Conservation (phyloP, 2,888 invertebrate species). For the Thysanoteuthis rhombus region DNA sequence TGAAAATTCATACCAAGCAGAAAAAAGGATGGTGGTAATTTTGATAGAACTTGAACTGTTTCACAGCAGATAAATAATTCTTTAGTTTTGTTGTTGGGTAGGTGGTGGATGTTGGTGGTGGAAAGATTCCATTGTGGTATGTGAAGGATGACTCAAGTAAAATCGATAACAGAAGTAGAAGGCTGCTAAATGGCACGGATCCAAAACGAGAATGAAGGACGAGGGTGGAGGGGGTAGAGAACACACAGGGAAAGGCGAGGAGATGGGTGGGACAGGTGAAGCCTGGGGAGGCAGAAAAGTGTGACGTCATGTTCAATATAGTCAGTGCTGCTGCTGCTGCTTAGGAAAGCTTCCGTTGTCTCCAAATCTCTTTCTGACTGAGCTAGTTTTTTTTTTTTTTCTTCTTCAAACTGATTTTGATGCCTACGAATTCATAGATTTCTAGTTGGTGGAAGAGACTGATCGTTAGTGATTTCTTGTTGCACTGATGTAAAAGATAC, state of each 20-base stretch:
- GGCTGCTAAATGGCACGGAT: conserved; percentile 28
- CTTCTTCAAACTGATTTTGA: not conserved
- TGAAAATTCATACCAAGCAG: not conserved
- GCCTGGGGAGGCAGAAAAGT: not conserved
- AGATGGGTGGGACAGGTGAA: not conserved
- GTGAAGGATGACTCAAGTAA: conserved; percentile 31
- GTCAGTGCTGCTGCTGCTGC: not conserved
- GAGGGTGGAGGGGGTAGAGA: not conserved
- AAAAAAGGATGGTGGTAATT: not conserved
- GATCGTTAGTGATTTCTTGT: not conserved
- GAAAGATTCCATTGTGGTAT: conserved; percentile 26
- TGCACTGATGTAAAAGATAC: not conserved
- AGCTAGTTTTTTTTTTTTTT: not conserved
- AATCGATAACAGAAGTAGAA: conserved; percentile 25
- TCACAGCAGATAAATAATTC: conserved; percentile 15
- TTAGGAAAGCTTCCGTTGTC: not conserved
- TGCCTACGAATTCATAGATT: conserved; percentile 17
- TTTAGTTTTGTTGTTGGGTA: conserved; percentile 18
- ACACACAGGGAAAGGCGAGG: no score
- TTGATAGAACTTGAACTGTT: not conserved
- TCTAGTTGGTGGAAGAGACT: not conserved
- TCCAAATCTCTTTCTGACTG: not conserved
- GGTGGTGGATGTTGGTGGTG: not conserved
- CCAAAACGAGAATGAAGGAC: conserved; percentile 1
- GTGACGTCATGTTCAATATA: conserved; percentile 16